Conservation (phyloP, 2,113 vertebrate genomes). For the Kryptolebias marmoratus region DNA sequence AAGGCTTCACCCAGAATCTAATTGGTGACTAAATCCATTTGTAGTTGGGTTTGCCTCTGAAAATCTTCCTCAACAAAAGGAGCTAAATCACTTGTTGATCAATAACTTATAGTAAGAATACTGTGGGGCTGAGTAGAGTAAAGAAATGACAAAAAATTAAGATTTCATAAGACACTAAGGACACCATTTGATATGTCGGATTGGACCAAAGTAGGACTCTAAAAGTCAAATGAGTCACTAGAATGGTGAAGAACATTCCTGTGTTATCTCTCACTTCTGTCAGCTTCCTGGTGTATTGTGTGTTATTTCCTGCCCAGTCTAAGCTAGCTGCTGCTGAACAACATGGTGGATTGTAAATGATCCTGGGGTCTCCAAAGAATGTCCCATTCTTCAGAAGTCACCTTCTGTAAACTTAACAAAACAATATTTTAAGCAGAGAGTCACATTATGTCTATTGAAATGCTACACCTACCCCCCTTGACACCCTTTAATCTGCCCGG, state of each 20-base stretch:
- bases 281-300: constrained; percentile 64
- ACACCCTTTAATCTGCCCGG: constrained; percentile 41
- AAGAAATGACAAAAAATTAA: background rate
- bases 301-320: constrained; percentile 53
- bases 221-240: background rate
- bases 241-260: constrained; percentile 3
- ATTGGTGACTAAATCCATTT: too few species aligned
- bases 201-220: background rate
- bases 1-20: too few species aligned
- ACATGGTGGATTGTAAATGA: constrained; percentile 3
- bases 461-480: constrained; percentile 18
- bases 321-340: constrained; percentile 15
- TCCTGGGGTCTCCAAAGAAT: constrained; percentile 43
- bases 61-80: too few species aligned
- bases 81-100: too few species aligned
- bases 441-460: constrained; percentile 55
- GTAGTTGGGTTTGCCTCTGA: too few species aligned
- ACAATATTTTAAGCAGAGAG: constrained; percentile 56
- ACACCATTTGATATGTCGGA: background rate
- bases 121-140: too few species aligned
- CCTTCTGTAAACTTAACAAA: constrained; percentile 52
- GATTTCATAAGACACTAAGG: background rate
- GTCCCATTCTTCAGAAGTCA: constrained; percentile 39
- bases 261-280: constrained; percentile 25
- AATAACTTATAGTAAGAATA: too few species aligned